These are phyloP conservation scores for Sterrhoptilus dennistouni DNA, from an alignment of 2,113 vertebrate genomes.

Conservation along the genomic window DNA sequence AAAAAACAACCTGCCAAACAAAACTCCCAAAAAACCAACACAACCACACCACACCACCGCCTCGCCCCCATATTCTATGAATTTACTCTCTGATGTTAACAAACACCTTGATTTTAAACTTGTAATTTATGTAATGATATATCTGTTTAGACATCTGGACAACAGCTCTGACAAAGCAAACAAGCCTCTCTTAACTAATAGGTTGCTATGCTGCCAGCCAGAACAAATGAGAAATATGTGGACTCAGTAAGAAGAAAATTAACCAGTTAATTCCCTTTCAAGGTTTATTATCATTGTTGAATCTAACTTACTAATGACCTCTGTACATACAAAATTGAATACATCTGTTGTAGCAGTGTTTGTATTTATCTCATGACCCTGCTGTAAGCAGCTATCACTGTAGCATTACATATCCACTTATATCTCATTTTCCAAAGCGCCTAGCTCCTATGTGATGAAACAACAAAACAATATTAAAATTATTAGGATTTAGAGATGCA, in stretches of 20 bases:
- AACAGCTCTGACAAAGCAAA: neutral
- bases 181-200: neutral
- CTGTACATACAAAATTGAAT: neutral
- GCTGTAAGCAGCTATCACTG: neutral
- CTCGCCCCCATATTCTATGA: neutral
- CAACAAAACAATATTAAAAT: neutral
- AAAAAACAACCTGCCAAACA: neutral
- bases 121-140: neutral
- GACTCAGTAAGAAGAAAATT: neutral
- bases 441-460: neutral
- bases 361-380: neutral
- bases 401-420: neutral
- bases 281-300: neutral
- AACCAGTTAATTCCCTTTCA: neutral
- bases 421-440: neutral
- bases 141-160: neutral
- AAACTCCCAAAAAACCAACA: neutral
- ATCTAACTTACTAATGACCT: neutral
- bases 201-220: neutral
- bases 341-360: neutral
- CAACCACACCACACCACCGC: too few relatives aligned
- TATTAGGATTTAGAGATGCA: neutral
- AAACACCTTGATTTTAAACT: neutral
- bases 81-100: neutral
- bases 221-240: neutral